Evolutionary conservation across 1,140 invertebrate species (phyloP).

Genomic region (Rhagoletis pomonella): DNA sequence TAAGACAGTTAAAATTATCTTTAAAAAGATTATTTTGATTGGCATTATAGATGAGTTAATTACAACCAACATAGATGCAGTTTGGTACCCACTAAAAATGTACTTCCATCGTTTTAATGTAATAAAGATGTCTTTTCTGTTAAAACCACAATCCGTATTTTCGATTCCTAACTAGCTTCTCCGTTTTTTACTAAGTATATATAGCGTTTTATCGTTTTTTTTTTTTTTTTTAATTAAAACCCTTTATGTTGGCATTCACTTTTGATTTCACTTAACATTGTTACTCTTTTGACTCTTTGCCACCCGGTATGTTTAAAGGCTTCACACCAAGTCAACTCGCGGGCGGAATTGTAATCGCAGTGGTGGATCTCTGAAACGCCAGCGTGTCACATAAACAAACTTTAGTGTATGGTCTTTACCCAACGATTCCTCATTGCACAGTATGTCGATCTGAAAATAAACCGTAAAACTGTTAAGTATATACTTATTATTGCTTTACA

Average conservation of each 20-base stretch:
- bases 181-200: conserved; percentile 10
- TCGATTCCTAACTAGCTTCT: neutral
- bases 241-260: conserved; percentile 28
- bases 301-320: neutral
- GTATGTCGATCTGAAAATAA: conserved; percentile 91
- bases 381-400: conserved; percentile 98
- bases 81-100: too few relatives aligned
- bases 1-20: neutral
- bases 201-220: neutral
- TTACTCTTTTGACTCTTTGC: neutral
- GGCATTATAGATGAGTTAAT: neutral
- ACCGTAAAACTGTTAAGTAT: too few relatives aligned
- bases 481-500: too few relatives aligned
- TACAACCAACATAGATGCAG: neutral
- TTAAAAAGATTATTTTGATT: neutral
- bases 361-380: conserved; percentile 95
- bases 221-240: neutral
- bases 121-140: neutral
- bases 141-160: neutral
- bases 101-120: too few relatives aligned
- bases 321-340: conserved; percentile 75
- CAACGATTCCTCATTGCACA: conserved; percentile 98
- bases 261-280: conserved; percentile 51
- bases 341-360: conserved; percentile 89
- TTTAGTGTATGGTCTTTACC: conserved; percentile 99